Percentiles rank a stretch among this genome's conserved stretches.
Evolutionary conservation across 1,140 invertebrate genomes (phyloP).

Genomic region (Condylostylus longicornis): DNA sequence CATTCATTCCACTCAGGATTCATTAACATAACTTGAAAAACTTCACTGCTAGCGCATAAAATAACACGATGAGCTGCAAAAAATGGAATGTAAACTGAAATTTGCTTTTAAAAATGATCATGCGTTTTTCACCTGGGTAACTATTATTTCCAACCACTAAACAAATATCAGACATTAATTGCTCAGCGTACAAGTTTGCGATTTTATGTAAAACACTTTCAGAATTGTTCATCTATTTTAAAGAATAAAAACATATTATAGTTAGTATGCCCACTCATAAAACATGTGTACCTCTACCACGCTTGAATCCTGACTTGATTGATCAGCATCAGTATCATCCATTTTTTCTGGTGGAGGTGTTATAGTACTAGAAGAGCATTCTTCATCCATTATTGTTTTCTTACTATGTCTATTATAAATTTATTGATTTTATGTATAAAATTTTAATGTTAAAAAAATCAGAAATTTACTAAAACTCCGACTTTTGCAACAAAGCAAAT

Average conservation of each 20-base stretch:
- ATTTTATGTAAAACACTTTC: slow-evolving; percentile 64
- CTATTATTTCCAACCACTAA: slow-evolving; percentile 62
- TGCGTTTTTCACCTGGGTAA: no score
- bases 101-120: no score
- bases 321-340: slow-evolving; percentile 5
- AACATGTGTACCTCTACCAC: slow-evolving; percentile 8
- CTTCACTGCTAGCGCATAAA: slow-evolving; percentile 86
- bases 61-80: slow-evolving; percentile 82
- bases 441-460: no score
- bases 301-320: slow-evolving; percentile 8
- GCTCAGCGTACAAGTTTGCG: slow-evolving; percentile 63
- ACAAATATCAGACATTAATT: slow-evolving; percentile 72
- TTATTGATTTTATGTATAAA: no score
- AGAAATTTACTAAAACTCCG: no score
- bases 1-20: slow-evolving; percentile 85
- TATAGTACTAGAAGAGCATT: no score
- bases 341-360: slow-evolving; percentile 4
- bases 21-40: slow-evolving; percentile 93
- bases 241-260: no score
- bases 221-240: slow-evolving; percentile 61
- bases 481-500: no score
- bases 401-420: no score
- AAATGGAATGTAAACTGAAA: no score
- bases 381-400: no score
- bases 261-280: no score